Evolutionary conservation across 1,140 invertebrate genomes (phyloP), one percentile per base, ranked within the genome.

Genomic region (Arion vulgaris): DNA sequence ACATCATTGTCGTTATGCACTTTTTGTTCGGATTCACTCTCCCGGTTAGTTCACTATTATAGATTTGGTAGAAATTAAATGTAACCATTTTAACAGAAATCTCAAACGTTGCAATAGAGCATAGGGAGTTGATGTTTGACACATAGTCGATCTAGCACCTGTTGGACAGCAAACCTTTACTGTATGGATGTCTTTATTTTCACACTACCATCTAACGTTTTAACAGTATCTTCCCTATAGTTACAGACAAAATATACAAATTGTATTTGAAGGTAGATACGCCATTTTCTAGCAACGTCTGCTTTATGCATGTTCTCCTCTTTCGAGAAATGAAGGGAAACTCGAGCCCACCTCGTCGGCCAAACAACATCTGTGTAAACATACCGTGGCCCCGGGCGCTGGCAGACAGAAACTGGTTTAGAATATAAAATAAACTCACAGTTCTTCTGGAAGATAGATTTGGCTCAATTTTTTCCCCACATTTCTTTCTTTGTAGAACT

Each of bases 341-440:
- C 49, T 53, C n/a, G 74, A 76, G 41, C 74, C 45, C 45, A 11
- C 74, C 74, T 76, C 74, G 74, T 19, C 74, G 15, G 51, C 32
- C 41, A 57, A 49, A 76, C 45, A 76, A 76, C 74, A 76, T 76
- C 74, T 76, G 74, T 76, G 49, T 76, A 49, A 76, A 76, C 74
- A 76, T 13, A 57, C 49, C 26, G 34, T 23, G 45, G 41, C 74
- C 74, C 34, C 7, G 32, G 45, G 45, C 74, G 23, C 74, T 49
- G 34, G 74, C 74, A 76, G 74, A 76, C 74, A 32, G 15, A n/a
- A 51, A 7, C 51, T 23, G 45, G 41, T 23, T 23, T 53, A 28
- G 51, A 53, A 76, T 76, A 53, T 76, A 76, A 76, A 76, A 76
- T 76, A 76, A 76, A 76, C 74, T 17, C 41, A 11, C 41, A 19